Conservation (phyloP, 2,888 invertebrate species). For the Spilarctia lutea region DNA sequence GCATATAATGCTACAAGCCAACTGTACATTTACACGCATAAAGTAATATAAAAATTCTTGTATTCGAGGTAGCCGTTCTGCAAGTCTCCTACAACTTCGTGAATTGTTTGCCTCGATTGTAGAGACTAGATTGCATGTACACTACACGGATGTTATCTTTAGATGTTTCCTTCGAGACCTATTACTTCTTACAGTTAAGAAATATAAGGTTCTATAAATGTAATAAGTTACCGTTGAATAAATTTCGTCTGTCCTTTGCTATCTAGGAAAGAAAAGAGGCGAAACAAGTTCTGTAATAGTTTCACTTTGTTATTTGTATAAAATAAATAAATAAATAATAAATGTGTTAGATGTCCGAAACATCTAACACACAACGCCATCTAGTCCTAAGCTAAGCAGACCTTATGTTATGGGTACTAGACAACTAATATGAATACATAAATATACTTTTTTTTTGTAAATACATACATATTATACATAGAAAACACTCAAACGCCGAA, state of each 20-base stretch:
- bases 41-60: not conserved
- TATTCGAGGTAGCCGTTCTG: not conserved
- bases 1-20: not conserved
- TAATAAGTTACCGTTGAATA: not conserved
- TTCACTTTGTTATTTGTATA: no score
- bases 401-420: no score
- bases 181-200: not conserved
- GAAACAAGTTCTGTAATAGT: not conserved
- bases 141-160: constrained; percentile 2
- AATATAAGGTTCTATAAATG: constrained; percentile 1
- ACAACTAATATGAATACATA: no score
- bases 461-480: no score
- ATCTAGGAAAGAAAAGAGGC: constrained; percentile 10
- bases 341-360: no score
- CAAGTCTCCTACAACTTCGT: not conserved
- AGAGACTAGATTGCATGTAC: not conserved
- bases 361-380: no score
- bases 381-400: no score
- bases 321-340: no score
- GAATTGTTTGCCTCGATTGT: not conserved
- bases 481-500: no score
- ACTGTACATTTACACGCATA: not conserved
- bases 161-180: constrained; percentile 7
- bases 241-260: constrained; percentile 9
- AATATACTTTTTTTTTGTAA: no score